Evolutionary conservation across 1,140 invertebrate species (phyloP), one percentile per base, ranked within the genome.

Genomic region (Drosophila bipectinata): DNA sequence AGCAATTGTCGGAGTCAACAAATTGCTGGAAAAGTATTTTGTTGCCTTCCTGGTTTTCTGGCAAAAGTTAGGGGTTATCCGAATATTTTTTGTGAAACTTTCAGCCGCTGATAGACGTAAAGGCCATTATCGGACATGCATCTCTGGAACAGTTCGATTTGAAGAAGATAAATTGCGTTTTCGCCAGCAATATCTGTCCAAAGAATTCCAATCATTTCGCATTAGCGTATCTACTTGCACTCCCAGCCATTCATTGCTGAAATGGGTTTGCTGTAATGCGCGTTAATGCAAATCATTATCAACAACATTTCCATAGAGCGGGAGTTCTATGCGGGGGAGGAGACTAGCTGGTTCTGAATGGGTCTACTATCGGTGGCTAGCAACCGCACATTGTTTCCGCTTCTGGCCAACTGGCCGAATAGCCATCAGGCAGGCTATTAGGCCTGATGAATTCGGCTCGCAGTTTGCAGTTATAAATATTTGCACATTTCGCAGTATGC

Each of bases 271-370:
- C 72, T 44, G 53, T 61, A 63, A 80, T 72, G 54, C 48, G 51
- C 83, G 82, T 68, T 78, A 85, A 87, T 85, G 82, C 82, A 85
- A 85, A 85, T 87, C 82, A 85, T 85, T 85, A 85, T 82, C 78
- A 82, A 68, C 78, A 81, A 61, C 62, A 81, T 85, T 85, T 81
- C 77, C 82, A 87, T 76, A 67, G 26, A 51, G 39, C 12, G 53
- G 28, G 15, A 39, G 48, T 14, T 58, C 26, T 6, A 10, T n/a
- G 39, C 28, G 26, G 18, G 30, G 21, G 9, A 24, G 32, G 14
- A 9, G 26, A 28, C 26, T 18, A 6, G 18, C 6, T 8, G 3
- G 7, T 49, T 39, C 28, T 69, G 30, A 71, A 74, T 66, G 79
- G 67, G 69, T 54, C 34, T 45, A 67, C 63, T 57, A 49, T 34